Evolutionary conservation across 2,797 vertebrate genomes (phyloP).

Genomic region (Nyctibius grandis): DNA sequence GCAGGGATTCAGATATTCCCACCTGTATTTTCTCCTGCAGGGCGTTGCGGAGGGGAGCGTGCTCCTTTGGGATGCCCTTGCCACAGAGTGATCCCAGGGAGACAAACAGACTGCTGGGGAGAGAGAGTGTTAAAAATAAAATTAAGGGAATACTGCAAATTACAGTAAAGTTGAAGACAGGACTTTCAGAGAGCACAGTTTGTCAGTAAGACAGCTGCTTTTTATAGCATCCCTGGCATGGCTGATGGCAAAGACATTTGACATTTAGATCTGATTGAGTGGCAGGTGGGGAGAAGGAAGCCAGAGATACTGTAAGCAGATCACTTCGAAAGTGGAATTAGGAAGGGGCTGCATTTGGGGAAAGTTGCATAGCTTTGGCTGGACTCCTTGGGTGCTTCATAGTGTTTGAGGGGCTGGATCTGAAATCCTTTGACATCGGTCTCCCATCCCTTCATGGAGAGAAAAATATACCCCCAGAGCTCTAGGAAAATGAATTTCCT

Average conservation of each 20-base stretch:
- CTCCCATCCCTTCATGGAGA: background rate
- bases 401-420: background rate
- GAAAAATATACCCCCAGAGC: background rate
- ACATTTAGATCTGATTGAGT: constrained; percentile 53
- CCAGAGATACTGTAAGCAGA: background rate
- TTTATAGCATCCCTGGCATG: constrained; percentile 44
- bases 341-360: background rate
- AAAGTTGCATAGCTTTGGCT: background rate
- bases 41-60: background rate
- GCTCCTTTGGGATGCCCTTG: background rate
- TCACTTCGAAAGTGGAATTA: background rate
- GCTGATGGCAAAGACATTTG: constrained; percentile 48
- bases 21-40: background rate
- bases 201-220: constrained; percentile 34
- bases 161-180: background rate
- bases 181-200: constrained; percentile 23
- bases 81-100: background rate
- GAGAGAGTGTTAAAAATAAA: constrained; percentile 27
- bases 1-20: background rate
- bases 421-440: background rate
- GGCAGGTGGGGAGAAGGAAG: constrained; percentile 19
- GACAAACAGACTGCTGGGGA: background rate
- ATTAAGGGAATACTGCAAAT: background rate
- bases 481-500: background rate
- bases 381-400: background rate